phyloP scores from a whole-genome alignment of 2,888 invertebrate species.

The Taenaris catops region DNA sequence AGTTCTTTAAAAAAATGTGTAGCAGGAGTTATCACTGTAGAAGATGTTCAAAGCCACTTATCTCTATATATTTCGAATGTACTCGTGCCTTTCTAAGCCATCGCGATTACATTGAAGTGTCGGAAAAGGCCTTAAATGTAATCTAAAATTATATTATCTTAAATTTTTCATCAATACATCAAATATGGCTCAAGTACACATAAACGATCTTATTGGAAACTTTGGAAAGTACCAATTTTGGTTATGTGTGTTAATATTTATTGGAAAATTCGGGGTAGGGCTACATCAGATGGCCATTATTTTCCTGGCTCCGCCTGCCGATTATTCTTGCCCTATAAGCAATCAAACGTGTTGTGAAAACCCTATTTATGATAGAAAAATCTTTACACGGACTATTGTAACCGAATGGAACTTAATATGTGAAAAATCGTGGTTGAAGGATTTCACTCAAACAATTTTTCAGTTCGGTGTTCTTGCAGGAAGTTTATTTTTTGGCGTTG shows the following conservation, averaged over 20 bases:
- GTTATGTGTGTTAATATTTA: conserved; percentile 56
- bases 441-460: conserved; percentile 85
- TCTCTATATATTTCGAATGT: background rate
- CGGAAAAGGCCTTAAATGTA: background rate
- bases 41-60: no score
- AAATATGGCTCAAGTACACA: conserved; percentile 14
- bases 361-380: conserved; percentile 78
- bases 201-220: conserved; percentile 58
- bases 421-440: conserved; percentile 80
- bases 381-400: conserved; percentile 84
- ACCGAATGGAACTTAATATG: conserved; percentile 89
- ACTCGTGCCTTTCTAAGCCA: background rate
- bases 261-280: conserved; percentile 69
- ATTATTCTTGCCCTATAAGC: conserved; percentile 44
- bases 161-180: background rate
- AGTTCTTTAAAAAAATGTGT: no score
- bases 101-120: conserved; percentile 6
- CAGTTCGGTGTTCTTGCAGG: conserved; percentile 87
- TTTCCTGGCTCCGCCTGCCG: conserved; percentile 63
- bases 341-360: conserved; percentile 61
- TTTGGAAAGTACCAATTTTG: conserved; percentile 56
- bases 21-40: no score
- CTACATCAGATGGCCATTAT: conserved; percentile 74
- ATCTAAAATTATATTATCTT: conserved; percentile 4
- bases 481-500: conserved; percentile 84